Percentiles rank a stretch among this genome's conserved stretches.
phyloP scores from a whole-genome alignment of 2,797 vertebrate genomes.

The Melanotaenia parkinsoni region DNA sequence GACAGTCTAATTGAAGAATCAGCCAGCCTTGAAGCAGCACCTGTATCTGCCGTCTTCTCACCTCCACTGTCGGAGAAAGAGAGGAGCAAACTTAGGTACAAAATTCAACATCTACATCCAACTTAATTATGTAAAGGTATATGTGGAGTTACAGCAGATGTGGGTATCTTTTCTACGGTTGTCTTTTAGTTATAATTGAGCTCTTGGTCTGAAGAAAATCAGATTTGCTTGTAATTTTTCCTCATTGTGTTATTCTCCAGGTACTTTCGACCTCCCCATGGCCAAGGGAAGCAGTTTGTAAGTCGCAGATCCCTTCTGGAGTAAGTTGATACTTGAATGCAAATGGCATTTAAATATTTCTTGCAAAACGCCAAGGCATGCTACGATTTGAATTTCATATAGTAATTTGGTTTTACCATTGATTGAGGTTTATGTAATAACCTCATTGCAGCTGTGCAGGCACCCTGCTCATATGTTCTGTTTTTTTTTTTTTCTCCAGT shows the following conservation, averaged over 20 bases:
- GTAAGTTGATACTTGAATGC: constrained; percentile 81
- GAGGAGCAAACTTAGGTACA: constrained; percentile 85
- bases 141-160: not conserved
- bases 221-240: not conserved
- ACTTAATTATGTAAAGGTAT: not conserved
- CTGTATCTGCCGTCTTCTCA: constrained; percentile 80
- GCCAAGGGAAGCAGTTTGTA: constrained; percentile 91
- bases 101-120: not conserved
- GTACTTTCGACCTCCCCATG: constrained; percentile 82
- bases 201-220: not conserved
- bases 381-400: not conserved
- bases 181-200: not conserved
- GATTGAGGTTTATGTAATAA: constrained; percentile 2
- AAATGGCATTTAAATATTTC: not conserved
- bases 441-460: not conserved
- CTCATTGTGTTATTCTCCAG: constrained; percentile 62
- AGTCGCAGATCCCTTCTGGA: constrained; percentile 91
- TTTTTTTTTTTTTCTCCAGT: constrained; percentile 71
- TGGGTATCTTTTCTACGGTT: not conserved
- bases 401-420: not conserved
- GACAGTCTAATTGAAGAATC: constrained; percentile 92
- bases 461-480: not conserved
- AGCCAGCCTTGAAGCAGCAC: constrained; percentile 80
- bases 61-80: constrained; percentile 84
- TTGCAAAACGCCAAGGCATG: not conserved